Base-by-base conservation (phyloP, 2,888 invertebrate genomes). In the Xanthia togata region DNA sequence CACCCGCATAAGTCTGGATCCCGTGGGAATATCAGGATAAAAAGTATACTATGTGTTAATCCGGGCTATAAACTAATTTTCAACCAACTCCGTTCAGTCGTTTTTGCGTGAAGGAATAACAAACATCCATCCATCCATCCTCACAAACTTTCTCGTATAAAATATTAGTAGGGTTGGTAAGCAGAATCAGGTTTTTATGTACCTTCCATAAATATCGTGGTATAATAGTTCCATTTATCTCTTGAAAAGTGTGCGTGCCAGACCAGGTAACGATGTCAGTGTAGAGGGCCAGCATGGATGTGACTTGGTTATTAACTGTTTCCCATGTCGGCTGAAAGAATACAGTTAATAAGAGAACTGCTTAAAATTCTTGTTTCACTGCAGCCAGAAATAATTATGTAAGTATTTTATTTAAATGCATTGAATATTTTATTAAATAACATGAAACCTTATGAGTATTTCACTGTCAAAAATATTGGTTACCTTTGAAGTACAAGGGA, bases 151-250 rank as follows among this genome's bases (percentile, higher is more conserved):
- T 6, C 38, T 6, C 11, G 41, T 41, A 11, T 1, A n/a, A n/a
- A n/a, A n/a, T 44, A 47, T 47, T 17, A 17, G 20, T 64, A 47
- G 47, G 9, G 11, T 47, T 47, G 50, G 6, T 47, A 47, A 47
- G 12, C 1, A 77, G 17, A 77, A 64, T 44, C 9, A 50, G 5
- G 5, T 35, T 0, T 35, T 0, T 20, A 17, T 38, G 12, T 47
- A 90, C 90, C 89, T 90, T 91, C 90, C 91, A 91, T 63, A 91
- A 76, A 82, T 87, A 90, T 20, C 88, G 86, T 12, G 91, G 91
- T 57, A 84, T 76, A 31, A 65, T 26, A 12, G 41, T 68, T 53
- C 81, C 81, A 69, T 85, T 63, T 57, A 62, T 79, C n/a, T 76
- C 69, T 60, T 82, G 72, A 5, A 76, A 23, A 2, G 55, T 81